Conservation (phyloP, 2,888 invertebrate species). For the Sphaeridia pumilis region DNA sequence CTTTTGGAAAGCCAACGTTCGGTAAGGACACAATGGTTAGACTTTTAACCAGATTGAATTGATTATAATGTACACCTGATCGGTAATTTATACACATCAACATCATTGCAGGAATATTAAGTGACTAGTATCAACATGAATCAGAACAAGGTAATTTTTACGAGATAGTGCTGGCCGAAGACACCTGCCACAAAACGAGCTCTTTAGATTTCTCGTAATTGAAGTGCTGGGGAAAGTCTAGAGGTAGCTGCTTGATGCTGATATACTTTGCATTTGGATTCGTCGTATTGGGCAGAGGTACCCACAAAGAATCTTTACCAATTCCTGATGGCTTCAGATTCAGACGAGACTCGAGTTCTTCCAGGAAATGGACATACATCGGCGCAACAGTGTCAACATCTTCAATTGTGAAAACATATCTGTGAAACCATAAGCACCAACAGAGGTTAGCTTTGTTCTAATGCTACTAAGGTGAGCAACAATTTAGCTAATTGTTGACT, state of each 20-base stretch:
- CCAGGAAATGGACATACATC: conserved; percentile 71
- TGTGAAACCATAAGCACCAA: conserved; percentile 34
- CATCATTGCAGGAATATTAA: too few relatives aligned
- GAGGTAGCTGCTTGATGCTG: conserved; percentile 39
- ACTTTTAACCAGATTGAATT: too few relatives aligned
- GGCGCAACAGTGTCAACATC: conserved; percentile 74
- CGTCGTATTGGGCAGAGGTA: conserved; percentile 1
- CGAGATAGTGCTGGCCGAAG: conserved; percentile 3
- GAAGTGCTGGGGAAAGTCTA: conserved; percentile 61
- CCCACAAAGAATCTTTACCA: conserved; percentile 1
- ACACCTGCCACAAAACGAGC: conserved; percentile 52
- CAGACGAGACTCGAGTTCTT: conserved; percentile 44
- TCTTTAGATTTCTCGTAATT: conserved; percentile 67
- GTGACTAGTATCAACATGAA: too few relatives aligned
- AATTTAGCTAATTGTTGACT: too few relatives aligned
- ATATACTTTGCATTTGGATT: conserved; percentile 42
- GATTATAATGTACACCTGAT: too few relatives aligned
- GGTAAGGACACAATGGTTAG: too few relatives aligned
- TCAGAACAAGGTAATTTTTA: too few relatives aligned
- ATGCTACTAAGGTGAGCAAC: background rate
- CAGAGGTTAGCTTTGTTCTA: conserved; percentile 5
- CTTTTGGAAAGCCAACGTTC: too few relatives aligned
- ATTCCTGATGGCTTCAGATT: conserved; percentile 18
- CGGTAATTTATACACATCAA: too few relatives aligned
- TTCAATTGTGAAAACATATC: conserved; percentile 70